phyloP scores from a whole-genome alignment of 2,888 invertebrate species.

The Camponotus fellah region DNA sequence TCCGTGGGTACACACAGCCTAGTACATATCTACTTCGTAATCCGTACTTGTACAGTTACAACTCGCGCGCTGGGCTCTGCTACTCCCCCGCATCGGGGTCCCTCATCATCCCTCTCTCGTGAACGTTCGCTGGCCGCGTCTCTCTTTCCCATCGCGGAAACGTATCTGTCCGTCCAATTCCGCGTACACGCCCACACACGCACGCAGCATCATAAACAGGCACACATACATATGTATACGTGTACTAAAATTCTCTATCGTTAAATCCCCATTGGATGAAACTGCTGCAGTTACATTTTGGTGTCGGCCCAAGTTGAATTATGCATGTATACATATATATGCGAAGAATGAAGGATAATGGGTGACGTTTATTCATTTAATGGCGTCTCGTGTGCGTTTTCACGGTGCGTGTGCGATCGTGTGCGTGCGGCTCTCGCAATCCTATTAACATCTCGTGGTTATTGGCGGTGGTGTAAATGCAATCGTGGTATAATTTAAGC shows the following conservation, averaged over 20 bases:
- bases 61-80: slow-evolving; percentile 20
- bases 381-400: slow-evolving; percentile 2
- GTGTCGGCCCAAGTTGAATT: slow-evolving; percentile 11
- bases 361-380: slow-evolving; percentile 34
- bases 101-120: slow-evolving; percentile 38
- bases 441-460: slow-evolving; percentile 34
- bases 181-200: background rate
- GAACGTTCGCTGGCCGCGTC: slow-evolving; percentile 33
- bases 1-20: slow-evolving; percentile 81
- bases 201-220: background rate
- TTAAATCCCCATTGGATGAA: slow-evolving; percentile 17
- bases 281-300: slow-evolving; percentile 14
- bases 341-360: slow-evolving; percentile 38
- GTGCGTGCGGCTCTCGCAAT: slow-evolving; percentile 30
- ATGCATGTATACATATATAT: background rate
- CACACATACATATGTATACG: background rate
- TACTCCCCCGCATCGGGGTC: slow-evolving; percentile 30
- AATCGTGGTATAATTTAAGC: slow-evolving; percentile 55
- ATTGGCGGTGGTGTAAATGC: slow-evolving; percentile 31
- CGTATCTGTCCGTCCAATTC: background rate
- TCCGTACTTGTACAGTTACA: slow-evolving; percentile 61
- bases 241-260: slow-evolving; percentile 12
- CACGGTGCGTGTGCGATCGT: background rate
- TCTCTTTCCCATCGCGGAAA: background rate
- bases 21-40: slow-evolving; percentile 72